Conservation (phyloP, 2,113 vertebrate species). For the Trichechus manatus region DNA sequence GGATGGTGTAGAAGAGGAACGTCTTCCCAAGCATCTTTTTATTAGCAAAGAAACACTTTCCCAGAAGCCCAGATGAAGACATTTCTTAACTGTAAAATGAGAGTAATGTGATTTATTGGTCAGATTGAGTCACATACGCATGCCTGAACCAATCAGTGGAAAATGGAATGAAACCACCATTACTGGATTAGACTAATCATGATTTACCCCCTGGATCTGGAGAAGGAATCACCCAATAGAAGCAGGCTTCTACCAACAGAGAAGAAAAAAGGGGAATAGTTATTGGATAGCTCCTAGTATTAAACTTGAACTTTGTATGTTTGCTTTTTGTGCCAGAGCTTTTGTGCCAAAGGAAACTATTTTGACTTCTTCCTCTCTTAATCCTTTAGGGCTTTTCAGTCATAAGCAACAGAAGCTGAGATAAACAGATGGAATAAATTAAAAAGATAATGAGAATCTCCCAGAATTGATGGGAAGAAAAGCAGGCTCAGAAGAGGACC, state of each 20-base stretch:
- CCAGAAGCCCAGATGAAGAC: not conserved
- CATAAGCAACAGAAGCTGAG: not conserved
- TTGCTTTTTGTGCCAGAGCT: not conserved
- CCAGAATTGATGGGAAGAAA: not conserved
- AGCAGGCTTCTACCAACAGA: not conserved
- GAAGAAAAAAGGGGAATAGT: not conserved
- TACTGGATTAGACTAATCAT: not conserved
- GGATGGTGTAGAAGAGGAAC: not conserved
- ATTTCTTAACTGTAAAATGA: constrained; percentile 15
- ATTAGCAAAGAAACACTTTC: not conserved
- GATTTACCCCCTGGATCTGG: no score
- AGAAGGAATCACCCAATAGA: not conserved
- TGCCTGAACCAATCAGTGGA: not conserved
- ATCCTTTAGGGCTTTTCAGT: not conserved
- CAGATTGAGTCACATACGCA: not conserved
- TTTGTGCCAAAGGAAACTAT: not conserved
- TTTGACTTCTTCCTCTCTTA: not conserved
- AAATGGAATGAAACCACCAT: not conserved
- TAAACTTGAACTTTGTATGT: not conserved
- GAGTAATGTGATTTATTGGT: not conserved
- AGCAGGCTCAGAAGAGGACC: not conserved
- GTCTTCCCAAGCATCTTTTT: not conserved
- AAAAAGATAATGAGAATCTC: not conserved
- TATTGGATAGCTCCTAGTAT: not conserved
- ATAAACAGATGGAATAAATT: not conserved